Base-by-base conservation (phyloP, 2,113 vertebrate genomes). In the Lampris megalopsis region DNA sequence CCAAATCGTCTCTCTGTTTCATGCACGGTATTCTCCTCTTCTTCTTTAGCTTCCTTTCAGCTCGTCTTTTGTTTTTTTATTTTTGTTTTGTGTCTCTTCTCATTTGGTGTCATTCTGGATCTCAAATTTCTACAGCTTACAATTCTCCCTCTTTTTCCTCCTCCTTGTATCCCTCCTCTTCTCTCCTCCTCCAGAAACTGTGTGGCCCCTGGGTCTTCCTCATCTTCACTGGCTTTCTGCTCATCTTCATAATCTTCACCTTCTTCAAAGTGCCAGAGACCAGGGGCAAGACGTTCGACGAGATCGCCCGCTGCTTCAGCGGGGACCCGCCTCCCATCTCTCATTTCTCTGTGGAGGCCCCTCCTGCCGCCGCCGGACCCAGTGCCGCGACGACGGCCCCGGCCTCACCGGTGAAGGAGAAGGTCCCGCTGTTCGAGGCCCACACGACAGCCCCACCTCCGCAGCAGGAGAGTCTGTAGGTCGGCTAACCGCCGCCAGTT, bases 201-300 rank as follows among this genome's bases (percentile, higher is more conserved):
- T 94, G 94, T 3, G 95, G 95, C 0, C 69, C 96, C 2, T 99
- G 97, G 48, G 97, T 99, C 71, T 99, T 99, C 88, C 93, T 99
- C 65, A 91, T 99, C 86, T 99, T 99, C 77, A 79, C 92, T 0
- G 43, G 59, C 68, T 94, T 98, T 83, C 95, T 99, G 53, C 3
- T 97, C 60, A 0, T 96, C 86, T 99, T 99, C 89, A 95, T 97
- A 79, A 4, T 98, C 90, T 99, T 98, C 93, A 99, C 97, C 1
- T 98, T 91, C 93, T 90, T 98, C 89, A 96, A 97, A 94, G 97
- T 99, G 65, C 97, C 97, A 0, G 98, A 99, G 94, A 99, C 98
- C 9, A 96, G 89, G 76, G 97, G 97, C 35, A 96, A 96, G 87
- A 99, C 97, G 83, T 99, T 98, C 38, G 97, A 99, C 36, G 97